Conservation (phyloP, 2,888 invertebrate species). For the Synanthedon myopaeformis region DNA sequence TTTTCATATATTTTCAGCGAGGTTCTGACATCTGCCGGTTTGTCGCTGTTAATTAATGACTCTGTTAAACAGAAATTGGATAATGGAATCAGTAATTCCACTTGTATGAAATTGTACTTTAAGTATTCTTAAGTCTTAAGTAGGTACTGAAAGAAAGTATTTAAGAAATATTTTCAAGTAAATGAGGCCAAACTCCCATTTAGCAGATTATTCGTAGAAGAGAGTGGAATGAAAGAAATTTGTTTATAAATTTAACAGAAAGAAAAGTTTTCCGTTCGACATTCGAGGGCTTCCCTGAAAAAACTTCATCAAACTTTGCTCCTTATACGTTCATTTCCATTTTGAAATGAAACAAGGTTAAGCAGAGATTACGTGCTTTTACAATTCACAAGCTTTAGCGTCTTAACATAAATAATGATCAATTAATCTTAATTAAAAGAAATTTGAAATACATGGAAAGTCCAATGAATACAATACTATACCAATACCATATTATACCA, state of each 20-base stretch:
- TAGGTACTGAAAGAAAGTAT: neutral
- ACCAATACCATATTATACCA: no score
- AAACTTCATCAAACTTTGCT: conserved; percentile 35
- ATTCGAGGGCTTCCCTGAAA: conserved; percentile 9
- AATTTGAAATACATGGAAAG: no score
- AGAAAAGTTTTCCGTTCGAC: conserved; percentile 14
- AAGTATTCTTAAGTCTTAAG: neutral
- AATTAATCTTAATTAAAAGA: no score
- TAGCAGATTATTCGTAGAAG: conserved; percentile 5
- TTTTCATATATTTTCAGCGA: no score
- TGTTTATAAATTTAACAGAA: conserved; percentile 21
- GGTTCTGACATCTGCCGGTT: no score
- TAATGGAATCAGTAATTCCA: no score
- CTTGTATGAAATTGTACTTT: no score
- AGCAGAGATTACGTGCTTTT: conserved; percentile 11
- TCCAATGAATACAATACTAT: no score
- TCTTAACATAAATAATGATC: no score
- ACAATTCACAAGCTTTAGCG: neutral
- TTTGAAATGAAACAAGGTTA: conserved; percentile 23
- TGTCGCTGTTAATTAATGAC: no score
- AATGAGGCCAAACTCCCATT: conserved; percentile 1
- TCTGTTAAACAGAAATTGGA: no score
- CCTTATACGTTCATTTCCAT: conserved; percentile 23
- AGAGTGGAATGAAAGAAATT: conserved; percentile 7
- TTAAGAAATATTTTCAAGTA: neutral